Base-by-base conservation (phyloP, 1,140 invertebrate genomes). In the Catajapyx aquilonaris region DNA sequence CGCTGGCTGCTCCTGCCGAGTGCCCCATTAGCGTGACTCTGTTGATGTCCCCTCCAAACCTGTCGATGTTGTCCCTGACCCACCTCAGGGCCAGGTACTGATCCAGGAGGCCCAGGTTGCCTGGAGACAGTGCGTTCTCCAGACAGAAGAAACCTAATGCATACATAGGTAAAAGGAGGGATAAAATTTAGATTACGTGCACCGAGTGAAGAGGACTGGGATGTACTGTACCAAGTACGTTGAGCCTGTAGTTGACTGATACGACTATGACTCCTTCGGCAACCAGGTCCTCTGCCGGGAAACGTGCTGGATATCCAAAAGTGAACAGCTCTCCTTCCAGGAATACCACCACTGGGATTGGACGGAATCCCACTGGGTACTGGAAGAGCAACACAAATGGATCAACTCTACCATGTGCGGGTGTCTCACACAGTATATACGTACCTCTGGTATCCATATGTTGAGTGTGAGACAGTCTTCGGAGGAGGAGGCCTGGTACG, bases 21-120 rank as follows among this genome's bases (percentile, higher is more conserved):
- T 80, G 69, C 2, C 79, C 78, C 35, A 76, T 58, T 2, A 83
- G 48, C 0, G 79, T 81, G 0, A 84, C 59, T 21, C 64, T 56
- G 10, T 63, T 54, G 0, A 67, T 60, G 56, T 81, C 72, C 4
- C 78, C 79, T 2, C 77, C 76, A 47, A 83, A 81, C 13, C 62
- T 55, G 13, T 54, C 54, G 28, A 80, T 74, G 52, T 83, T 77
- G 37, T 70, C 61, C 34, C 66, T 55, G 2, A 80, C 56, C 78
- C 79, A 85, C 13, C 69, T 45, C 11, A 85, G 46, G 1, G 73
- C 75, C 37, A 73, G 49, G 40, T 71, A 68, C 41, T 81, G 74
- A 52, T 83, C 79, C 35, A 73, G 54, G 9, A 80, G 47, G 2
- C 73, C 75, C 18, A 75, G 61, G 49, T 81, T 81, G 1, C 77